Percentiles rank a stretch among this genome's conserved stretches.
Conservation (phyloP, 2,797 vertebrate genomes). For the Lacerta agilis region DNA sequence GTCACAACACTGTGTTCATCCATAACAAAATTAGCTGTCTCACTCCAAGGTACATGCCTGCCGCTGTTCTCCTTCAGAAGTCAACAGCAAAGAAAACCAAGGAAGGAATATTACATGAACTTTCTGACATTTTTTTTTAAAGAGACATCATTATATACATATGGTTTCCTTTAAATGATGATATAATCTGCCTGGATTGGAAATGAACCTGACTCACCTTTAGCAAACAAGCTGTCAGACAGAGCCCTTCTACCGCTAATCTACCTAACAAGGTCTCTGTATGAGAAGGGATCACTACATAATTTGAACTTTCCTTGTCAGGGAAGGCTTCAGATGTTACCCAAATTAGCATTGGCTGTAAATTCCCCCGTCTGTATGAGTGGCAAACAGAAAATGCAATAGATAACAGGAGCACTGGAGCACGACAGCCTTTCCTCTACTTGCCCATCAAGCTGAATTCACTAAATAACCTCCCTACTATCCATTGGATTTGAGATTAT, state of each 20-base stretch:
- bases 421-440: conserved; percentile 21
- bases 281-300: conserved; percentile 71
- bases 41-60: conserved; percentile 70
- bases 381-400: conserved; percentile 55
- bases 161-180: conserved; percentile 71
- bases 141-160: conserved; percentile 71
- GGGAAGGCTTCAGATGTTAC: conserved; percentile 75
- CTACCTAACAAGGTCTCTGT: conserved; percentile 76
- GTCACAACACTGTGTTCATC: conserved; percentile 82
- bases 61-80: conserved; percentile 75
- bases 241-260: conserved; percentile 72
- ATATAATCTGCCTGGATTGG: conserved; percentile 63
- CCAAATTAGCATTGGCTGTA: conserved; percentile 74
- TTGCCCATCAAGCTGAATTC: conserved; percentile 56
- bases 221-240: conserved; percentile 79
- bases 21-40: conserved; percentile 82
- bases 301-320: conserved; percentile 80
- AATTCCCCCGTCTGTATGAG: conserved; percentile 54
- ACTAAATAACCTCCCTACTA: conserved; percentile 45
- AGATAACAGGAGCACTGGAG: conserved; percentile 47
- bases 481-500: conserved; percentile 28
- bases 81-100: conserved; percentile 76
- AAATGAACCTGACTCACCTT: conserved; percentile 75
- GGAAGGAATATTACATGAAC: conserved; percentile 76
- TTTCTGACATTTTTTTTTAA: conserved; percentile 69